Evolutionary conservation across 2,888 invertebrate genomes (phyloP).

Genomic region (Phengaris alcon): DNA sequence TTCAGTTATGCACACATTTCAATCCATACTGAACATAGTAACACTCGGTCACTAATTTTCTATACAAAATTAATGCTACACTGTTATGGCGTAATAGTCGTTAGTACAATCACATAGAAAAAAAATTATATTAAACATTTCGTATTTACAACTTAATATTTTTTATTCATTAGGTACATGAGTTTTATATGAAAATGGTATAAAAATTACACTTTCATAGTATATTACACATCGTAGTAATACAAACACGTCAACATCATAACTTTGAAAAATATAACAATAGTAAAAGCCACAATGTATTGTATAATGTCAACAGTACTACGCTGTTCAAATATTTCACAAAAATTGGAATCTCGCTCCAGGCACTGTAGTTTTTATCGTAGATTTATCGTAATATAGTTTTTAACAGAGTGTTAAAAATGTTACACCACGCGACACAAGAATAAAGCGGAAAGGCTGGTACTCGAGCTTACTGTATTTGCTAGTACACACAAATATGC

Average conservation of each 20-base stretch:
- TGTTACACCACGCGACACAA: constrained; percentile 45
- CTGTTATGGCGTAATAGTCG: constrained; percentile 68
- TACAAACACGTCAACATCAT: constrained; percentile 73
- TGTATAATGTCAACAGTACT: constrained; percentile 56
- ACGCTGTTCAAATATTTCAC: constrained; percentile 57
- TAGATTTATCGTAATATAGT: constrained; percentile 42
- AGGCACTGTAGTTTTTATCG: constrained; percentile 62
- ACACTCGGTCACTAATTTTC: constrained; percentile 63
- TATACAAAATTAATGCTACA: constrained; percentile 70
- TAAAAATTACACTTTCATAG: constrained; percentile 78
- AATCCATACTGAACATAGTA: constrained; percentile 72
- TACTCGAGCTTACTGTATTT: constrained; percentile 71
- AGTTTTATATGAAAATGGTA: constrained; percentile 78
- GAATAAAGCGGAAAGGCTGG: constrained; percentile 53
- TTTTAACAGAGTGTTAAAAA: constrained; percentile 51
- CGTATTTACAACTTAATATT: constrained; percentile 71
- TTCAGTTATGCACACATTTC: constrained; percentile 77
- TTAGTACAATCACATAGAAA: constrained; percentile 75
- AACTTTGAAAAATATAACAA: constrained; percentile 76
- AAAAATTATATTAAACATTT: constrained; percentile 72
- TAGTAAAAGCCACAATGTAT: constrained; percentile 73
- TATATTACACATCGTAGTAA: constrained; percentile 67
- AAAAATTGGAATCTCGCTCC: constrained; percentile 61
- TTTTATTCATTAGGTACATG: constrained; percentile 69
- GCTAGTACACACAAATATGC: constrained; percentile 66